These are phyloP conservation scores for Oopsacas minuta DNA, from an alignment of 37 sponge, comb jelly and placozoan species.

Conservation along the genomic window DNA sequence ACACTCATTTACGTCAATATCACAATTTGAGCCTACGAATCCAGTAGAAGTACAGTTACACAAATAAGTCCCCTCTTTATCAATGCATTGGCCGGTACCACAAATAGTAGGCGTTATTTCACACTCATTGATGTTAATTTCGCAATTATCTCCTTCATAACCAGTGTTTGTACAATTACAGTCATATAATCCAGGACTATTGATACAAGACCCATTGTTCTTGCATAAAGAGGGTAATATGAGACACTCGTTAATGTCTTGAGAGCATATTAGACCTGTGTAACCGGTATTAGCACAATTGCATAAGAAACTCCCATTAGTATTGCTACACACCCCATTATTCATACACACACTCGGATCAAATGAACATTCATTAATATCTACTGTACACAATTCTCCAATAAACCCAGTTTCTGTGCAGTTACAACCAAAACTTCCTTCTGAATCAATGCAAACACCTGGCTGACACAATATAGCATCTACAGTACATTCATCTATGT, in stretches of 20 bases:
- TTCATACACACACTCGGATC: neutral
- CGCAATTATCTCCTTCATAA: neutral
- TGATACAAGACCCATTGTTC: neutral
- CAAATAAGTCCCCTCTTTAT: neutral
- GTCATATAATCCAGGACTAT: neutral
- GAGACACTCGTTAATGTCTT: neutral
- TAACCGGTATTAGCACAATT: neutral
- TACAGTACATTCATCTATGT: neutral
- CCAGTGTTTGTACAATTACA: neutral
- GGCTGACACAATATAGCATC: neutral
- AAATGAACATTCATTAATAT: neutral
- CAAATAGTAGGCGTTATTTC: neutral
- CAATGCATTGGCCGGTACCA: neutral
- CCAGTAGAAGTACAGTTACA: neutral
- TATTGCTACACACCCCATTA: neutral
- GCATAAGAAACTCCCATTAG: neutral
- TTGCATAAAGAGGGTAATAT: neutral
- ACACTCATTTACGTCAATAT: neutral
- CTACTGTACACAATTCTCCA: neutral
- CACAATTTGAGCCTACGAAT: neutral
- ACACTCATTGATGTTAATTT: neutral
- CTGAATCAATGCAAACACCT: neutral
- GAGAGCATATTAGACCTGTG: neutral
- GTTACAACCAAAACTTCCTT: neutral
- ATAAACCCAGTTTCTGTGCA: neutral